phyloP scores from a whole-genome alignment of 1,140 invertebrate genomes.

The Philopotamus ludificatus region DNA sequence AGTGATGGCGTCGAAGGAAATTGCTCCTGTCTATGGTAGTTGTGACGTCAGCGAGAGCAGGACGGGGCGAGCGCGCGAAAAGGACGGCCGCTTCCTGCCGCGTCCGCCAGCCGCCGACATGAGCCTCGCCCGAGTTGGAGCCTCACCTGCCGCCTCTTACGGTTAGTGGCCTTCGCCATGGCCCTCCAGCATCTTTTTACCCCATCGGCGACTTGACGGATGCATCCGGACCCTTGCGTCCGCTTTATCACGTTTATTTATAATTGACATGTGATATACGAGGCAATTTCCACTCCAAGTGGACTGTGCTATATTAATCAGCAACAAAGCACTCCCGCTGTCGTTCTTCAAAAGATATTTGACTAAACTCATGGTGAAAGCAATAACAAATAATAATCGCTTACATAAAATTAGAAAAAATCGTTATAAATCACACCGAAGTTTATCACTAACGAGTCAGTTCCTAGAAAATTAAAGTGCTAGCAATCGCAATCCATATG shows the following conservation, averaged over 20 bases:
- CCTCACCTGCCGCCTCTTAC: background rate
- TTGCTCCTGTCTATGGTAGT: too few species aligned
- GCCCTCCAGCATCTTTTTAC: background rate
- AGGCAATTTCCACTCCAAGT: background rate
- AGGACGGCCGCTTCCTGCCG: background rate
- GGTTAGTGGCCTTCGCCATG: conserved; percentile 1
- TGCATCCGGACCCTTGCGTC: background rate
- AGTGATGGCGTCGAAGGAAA: too few species aligned
- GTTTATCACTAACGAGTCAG: too few species aligned
- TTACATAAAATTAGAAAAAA: too few species aligned
- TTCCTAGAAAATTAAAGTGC: too few species aligned
- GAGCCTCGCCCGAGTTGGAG: conserved; percentile 3
- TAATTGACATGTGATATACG: background rate
- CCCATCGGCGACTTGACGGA: background rate
- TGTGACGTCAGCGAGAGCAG: too few species aligned
- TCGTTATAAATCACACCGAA: too few species aligned
- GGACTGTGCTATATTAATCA: background rate
- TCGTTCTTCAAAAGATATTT: too few species aligned
- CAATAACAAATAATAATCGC: too few species aligned
- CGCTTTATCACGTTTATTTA: background rate
- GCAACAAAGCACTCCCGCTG: too few species aligned
- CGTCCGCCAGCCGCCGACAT: conserved; percentile 8
- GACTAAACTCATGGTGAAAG: too few species aligned
- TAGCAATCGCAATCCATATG: too few species aligned
- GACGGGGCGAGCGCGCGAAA: background rate